These are phyloP conservation scores for Ectropis crepuscularia DNA, from an alignment of 2,888 invertebrate species.

Conservation along the genomic window DNA sequence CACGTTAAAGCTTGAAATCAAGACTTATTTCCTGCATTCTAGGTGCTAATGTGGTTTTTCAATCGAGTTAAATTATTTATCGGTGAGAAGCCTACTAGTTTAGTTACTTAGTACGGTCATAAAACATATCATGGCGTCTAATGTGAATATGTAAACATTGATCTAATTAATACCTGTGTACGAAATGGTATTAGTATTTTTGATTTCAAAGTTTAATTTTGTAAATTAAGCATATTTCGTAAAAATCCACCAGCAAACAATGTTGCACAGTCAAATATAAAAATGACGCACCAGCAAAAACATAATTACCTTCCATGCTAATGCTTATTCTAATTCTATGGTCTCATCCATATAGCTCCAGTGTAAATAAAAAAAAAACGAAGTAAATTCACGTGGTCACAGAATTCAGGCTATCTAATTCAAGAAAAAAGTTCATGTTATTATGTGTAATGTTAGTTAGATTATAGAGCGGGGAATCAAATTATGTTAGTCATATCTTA, in stretches of 20 bases:
- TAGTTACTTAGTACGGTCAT: no score
- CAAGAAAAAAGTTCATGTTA: conserved; percentile 57
- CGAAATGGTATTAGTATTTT: no score
- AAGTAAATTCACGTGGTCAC: conserved; percentile 53
- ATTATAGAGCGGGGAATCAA: conserved; percentile 70
- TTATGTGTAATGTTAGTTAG: conserved; percentile 70
- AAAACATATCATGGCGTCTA: no score
- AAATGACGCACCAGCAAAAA: conserved; percentile 44
- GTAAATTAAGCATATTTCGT: no score
- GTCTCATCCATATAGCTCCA: conserved; percentile 47
- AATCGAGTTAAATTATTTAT: no score
- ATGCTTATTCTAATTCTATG: conserved; percentile 2
- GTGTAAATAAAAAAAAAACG: conserved; percentile 46
- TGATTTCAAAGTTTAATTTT: no score
- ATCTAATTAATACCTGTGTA: no score
- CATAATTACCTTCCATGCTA: conserved; percentile 40
- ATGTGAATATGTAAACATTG: no score
- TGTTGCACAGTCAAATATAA: not conserved
- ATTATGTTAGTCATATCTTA: conserved; percentile 71
- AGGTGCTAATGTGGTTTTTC: no score
- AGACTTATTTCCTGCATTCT: no score
- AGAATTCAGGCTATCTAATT: conserved; percentile 56
- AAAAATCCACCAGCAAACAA: no score
- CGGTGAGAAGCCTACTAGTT: no score
- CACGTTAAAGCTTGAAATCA: not conserved